Evolutionary conservation across 2,113 vertebrate genomes (phyloP).

Genomic region (Tachysurus vachellii): DNA sequence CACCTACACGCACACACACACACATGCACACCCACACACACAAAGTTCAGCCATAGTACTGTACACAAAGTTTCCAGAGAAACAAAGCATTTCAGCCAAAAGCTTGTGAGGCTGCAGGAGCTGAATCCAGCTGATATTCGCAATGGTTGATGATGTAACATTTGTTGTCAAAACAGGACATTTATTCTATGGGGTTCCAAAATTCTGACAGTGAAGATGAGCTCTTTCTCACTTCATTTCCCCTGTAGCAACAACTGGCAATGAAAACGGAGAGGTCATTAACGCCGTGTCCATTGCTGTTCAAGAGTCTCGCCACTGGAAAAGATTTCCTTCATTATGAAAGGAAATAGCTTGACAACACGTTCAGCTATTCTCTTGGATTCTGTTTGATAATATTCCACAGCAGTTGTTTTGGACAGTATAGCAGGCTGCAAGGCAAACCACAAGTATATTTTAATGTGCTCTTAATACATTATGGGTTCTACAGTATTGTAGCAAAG

Average conservation of each 20-base stretch:
- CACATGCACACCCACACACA: too few relatives aligned
- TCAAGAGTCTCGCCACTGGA: neutral
- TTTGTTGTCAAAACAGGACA: neutral
- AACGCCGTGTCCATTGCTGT: neutral
- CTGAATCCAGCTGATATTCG: neutral
- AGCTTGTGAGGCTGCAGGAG: neutral
- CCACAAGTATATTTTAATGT: neutral
- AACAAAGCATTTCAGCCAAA: neutral
- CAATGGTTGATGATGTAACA: neutral
- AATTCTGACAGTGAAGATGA: constrained; percentile 7
- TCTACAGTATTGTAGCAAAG: neutral
- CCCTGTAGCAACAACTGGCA: neutral
- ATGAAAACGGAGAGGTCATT: neutral
- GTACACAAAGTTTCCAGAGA: neutral
- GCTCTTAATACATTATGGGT: neutral
- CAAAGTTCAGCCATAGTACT: neutral
- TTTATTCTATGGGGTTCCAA: constrained; percentile 13
- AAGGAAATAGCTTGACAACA: neutral
- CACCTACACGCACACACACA: neutral
- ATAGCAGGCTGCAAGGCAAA: neutral
- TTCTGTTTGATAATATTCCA: neutral
- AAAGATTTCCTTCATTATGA: neutral
- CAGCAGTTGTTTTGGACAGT: neutral
- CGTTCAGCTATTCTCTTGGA: neutral
- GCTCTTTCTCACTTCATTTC: neutral